Percentiles rank a stretch among this genome's conserved stretches.
Evolutionary conservation across 2,888 invertebrate species (phyloP).

Genomic region (Drosophila peninsularis): DNA sequence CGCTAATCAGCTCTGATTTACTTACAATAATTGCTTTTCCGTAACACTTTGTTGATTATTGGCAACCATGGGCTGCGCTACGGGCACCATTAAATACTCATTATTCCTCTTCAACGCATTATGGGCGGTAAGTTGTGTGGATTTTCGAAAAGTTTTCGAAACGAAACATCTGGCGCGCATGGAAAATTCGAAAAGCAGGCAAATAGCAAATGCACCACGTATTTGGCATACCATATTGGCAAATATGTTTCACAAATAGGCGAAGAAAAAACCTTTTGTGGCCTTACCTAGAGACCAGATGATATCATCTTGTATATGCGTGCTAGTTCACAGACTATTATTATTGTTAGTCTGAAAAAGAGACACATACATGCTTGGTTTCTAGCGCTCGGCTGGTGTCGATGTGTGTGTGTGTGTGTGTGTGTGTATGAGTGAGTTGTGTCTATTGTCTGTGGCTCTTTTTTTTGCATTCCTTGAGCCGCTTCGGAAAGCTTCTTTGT

Average conservation of each 20-base stretch:
- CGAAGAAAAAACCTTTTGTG: slow-evolving; percentile 18
- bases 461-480: slow-evolving; percentile 59
- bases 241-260: slow-evolving; percentile 8
- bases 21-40: slow-evolving; percentile 8
- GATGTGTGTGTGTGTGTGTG: background rate
- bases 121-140: slow-evolving; percentile 78
- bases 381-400: slow-evolving; percentile 1
- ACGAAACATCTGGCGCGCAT: slow-evolving; percentile 44
- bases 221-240: slow-evolving; percentile 7
- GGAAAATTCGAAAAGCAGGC: background rate
- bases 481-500: slow-evolving; percentile 57
- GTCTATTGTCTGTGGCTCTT: slow-evolving; percentile 56
- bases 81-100: slow-evolving; percentile 76
- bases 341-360: slow-evolving; percentile 37
- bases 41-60: slow-evolving; percentile 16
- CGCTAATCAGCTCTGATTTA: slow-evolving; percentile 23
- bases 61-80: slow-evolving; percentile 78
- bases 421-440: slow-evolving; percentile 19
- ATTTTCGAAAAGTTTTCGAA: slow-evolving; percentile 19
- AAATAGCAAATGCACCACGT: slow-evolving; percentile 1
- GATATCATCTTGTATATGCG: slow-evolving; percentile 78
- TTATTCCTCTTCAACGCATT: slow-evolving; percentile 78
- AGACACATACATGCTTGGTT: slow-evolving; percentile 14
- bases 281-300: slow-evolving; percentile 58
- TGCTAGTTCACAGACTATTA: slow-evolving; percentile 59